These are phyloP conservation scores for Zaprionus ornatus DNA, from an alignment of 1,140 invertebrate species.

Conservation along the genomic window DNA sequence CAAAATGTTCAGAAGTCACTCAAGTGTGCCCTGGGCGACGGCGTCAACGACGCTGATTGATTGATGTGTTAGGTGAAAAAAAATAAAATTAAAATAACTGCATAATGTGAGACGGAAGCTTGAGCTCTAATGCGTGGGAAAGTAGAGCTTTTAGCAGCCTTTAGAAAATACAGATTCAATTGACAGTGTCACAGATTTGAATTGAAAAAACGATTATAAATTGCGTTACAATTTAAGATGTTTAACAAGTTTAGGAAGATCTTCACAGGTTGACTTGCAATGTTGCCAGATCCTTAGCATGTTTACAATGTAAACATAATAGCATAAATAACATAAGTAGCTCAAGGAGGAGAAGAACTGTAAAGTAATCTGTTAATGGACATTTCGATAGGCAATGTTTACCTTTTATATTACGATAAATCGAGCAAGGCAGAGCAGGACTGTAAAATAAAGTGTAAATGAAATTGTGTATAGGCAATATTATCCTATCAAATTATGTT, in stretches of 20 bases:
- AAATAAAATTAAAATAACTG: neutral
- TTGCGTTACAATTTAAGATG: neutral
- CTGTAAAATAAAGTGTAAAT: neutral
- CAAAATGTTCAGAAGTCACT: slow-evolving; percentile 30
- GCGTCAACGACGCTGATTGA: slow-evolving; percentile 43
- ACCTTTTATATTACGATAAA: no score
- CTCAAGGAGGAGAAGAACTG: neutral
- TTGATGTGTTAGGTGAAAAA: slow-evolving; percentile 35
- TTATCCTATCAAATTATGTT: neutral
- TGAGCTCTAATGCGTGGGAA: neutral
- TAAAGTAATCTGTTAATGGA: neutral
- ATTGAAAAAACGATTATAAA: neutral
- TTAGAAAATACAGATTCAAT: neutral
- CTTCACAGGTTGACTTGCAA: no score
- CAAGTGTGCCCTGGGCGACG: slow-evolving; percentile 21
- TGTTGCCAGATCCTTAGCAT: neutral
- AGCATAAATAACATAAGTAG: no score
- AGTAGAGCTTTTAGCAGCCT: slow-evolving; percentile 3
- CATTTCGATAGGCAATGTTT: neutral
- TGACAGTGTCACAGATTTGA: neutral
- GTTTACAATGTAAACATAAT: neutral
- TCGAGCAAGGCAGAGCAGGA: neutral
- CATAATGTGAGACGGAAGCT: neutral
- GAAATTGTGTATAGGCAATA: neutral
- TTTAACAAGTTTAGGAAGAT: neutral